Conservation (phyloP, 1,140 invertebrate genomes). For the Dendroctonus ponderosae region DNA sequence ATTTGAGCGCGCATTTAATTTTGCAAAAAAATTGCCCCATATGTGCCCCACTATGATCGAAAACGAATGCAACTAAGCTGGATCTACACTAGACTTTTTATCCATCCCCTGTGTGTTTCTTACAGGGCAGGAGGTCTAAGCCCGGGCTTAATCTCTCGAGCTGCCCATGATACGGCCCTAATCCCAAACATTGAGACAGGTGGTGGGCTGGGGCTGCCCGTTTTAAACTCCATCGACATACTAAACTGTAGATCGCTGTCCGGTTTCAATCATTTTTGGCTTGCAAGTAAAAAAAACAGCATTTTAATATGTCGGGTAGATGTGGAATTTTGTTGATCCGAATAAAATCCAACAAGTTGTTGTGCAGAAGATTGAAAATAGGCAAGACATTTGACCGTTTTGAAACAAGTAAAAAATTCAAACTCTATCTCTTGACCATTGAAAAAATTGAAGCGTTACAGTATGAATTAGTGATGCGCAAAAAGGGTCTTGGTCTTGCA, state of each 20-base stretch:
- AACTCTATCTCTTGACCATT: no score
- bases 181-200: constrained; percentile 34
- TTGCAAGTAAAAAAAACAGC: no score
- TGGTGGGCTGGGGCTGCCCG: constrained; percentile 23
- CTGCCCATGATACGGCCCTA: constrained; percentile 34
- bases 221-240: constrained; percentile 29
- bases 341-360: no score
- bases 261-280: no score
- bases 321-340: no score
- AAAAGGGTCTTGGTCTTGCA: no score
- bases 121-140: constrained; percentile 19
- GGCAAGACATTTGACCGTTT: no score
- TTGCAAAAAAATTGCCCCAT: background rate
- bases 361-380: no score
- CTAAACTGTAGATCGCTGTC: background rate
- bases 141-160: constrained; percentile 33
- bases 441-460: no score
- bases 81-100: constrained; percentile 27
- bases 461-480: no score
- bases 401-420: no score
- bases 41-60: constrained; percentile 7
- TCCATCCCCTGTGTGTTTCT: constrained; percentile 12
- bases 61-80: constrained; percentile 21
- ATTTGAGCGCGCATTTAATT: background rate
- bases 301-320: no score